phyloP scores from a whole-genome alignment of 2,113 vertebrate species.

The Pituophis catenifer region DNA sequence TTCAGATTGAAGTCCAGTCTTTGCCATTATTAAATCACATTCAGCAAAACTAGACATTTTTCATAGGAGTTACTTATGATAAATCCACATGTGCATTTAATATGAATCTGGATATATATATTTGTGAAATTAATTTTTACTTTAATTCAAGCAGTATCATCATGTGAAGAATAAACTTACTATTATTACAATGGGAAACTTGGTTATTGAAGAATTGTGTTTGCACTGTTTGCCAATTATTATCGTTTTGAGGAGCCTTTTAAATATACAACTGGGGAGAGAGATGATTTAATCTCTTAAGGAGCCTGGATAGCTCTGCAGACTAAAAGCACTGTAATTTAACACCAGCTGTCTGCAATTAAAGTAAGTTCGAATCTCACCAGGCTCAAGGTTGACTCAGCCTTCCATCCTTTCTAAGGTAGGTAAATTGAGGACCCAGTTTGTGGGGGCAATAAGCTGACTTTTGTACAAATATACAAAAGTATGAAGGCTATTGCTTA shows the following conservation, averaged over 20 bases:
- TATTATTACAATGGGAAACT: constrained; percentile 1
- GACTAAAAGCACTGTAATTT: too few relatives aligned
- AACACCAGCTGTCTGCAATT: too few relatives aligned
- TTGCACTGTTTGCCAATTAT: not conserved
- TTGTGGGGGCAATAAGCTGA: too few relatives aligned
- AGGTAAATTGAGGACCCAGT: too few relatives aligned
- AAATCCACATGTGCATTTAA: not conserved
- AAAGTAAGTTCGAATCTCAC: too few relatives aligned
- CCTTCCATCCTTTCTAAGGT: too few relatives aligned
- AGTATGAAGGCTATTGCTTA: too few relatives aligned
- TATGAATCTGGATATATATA: not conserved
- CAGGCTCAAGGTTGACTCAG: too few relatives aligned
- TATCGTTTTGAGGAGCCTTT: not conserved
- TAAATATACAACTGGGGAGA: not conserved
- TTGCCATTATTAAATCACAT: not conserved
- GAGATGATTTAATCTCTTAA: too few relatives aligned
- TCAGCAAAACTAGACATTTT: not conserved
- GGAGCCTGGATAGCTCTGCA: too few relatives aligned
- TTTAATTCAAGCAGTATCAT: not conserved
- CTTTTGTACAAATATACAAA: too few relatives aligned
- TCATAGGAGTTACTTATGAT: not conserved
- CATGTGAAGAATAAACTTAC: not conserved
- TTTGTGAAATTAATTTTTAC: not conserved
- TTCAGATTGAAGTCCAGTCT: not conserved
- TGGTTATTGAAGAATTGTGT: not conserved